A percentile compares a stretch with the other conserved stretches of the same genome.
These are phyloP conservation scores for Irena cyanogastra DNA, from an alignment of 2,113 vertebrate species.

Conservation along the genomic window DNA sequence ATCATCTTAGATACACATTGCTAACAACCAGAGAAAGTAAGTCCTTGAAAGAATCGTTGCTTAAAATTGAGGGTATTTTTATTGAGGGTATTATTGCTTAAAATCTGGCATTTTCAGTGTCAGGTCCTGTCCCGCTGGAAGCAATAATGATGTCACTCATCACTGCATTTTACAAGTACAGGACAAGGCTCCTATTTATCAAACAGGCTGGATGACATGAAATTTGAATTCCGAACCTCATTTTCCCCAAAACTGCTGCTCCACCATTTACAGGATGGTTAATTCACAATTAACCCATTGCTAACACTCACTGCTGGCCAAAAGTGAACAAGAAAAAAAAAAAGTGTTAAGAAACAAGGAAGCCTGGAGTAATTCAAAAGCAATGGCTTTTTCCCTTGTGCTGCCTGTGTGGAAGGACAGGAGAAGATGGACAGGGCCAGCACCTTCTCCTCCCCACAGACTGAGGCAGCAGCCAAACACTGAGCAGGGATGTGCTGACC, in stretches of 20 bases:
- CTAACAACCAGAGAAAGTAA: not conserved
- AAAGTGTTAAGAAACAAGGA: slow-evolving; percentile 24
- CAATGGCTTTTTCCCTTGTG: slow-evolving; percentile 18
- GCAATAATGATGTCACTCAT: not conserved
- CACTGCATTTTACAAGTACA: not conserved
- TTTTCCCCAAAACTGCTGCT: slow-evolving; percentile 1
- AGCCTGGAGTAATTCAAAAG: slow-evolving; percentile 20
- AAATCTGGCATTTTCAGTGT: not conserved
- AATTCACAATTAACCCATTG: slow-evolving; percentile 2
- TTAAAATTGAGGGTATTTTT: not conserved
- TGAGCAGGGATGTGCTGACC: slow-evolving; percentile 44
- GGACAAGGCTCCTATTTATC: not conserved
- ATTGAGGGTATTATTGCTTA: too few relatives aligned
- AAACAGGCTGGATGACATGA: not conserved
- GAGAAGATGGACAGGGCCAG: not conserved
- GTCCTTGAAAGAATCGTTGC: not conserved
- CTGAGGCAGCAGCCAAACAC: slow-evolving; percentile 36
- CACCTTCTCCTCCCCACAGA: slow-evolving; percentile 20
- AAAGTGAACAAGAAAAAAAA: too few relatives aligned
- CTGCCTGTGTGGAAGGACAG: not conserved
- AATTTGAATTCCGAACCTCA: slow-evolving; percentile 10
- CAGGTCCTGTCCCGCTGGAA: not conserved
- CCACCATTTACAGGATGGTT: not conserved
- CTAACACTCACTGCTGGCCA: not conserved
- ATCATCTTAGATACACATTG: not conserved